Base-by-base conservation (phyloP, 2,113 vertebrate species). In the Ochotona princeps region DNA sequence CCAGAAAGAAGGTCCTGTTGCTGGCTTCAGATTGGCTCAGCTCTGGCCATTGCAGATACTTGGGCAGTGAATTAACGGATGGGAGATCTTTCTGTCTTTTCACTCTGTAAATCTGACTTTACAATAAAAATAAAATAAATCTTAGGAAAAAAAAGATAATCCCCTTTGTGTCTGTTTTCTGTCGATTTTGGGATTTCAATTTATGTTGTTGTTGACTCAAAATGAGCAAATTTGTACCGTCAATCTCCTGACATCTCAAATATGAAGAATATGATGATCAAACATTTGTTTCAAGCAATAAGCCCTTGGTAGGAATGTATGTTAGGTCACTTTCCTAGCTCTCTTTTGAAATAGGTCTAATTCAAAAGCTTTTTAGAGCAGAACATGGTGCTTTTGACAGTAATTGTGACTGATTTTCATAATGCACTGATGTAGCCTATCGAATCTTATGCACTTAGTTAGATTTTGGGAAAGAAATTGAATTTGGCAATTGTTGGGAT, bases 401-500 rank as follows among this genome's bases (percentile, higher is more conserved):
- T 90, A 95, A 95, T 83, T 95, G 70, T 8, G 38, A 94, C 51
- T 92, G 93, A 94, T 89, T 96, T 97, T 94, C 94, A 73, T 93
- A 97, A 87, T 95, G 91, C 80, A 94, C 57, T 87, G 89, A 80
- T 92, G 87, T 80, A 96, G 83, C 25, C 20, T 93, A 82, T 96
- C 97, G 97, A 61, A 89, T 96, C 90, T 92, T 86, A 80, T 80
- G 75, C 75, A 96, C 93, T 96, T 96, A 95, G 91, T 97, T 97
- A 97, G 96, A 96, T 97, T 97, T 92, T 96, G 83, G 91, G 94
- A 95, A 97, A 76, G 60, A 96, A 95, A 96, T 97, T 72, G 97
- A 97, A 94, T 96, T 86, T 89, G 95, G 85, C 57, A 97, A 97
- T 94, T 86, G 80, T 92, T 93, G 15, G 69, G 17, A n/a, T 94